Evolutionary conservation across 2,888 invertebrate genomes (phyloP), one percentile per base, ranked within the genome.

Genomic region (Plutella xylostella): DNA sequence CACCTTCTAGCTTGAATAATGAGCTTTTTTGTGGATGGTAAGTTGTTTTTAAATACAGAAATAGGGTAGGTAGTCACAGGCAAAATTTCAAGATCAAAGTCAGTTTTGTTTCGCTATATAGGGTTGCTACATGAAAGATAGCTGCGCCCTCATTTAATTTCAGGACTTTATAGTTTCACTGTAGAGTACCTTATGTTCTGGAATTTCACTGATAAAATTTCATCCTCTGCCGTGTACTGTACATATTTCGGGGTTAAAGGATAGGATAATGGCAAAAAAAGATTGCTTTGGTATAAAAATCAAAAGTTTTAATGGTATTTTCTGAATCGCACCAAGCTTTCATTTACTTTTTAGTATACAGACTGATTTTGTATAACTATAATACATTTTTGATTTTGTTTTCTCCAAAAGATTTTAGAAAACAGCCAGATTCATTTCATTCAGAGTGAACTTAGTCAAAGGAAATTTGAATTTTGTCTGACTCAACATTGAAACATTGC

Each of bases 251-350:
- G n/a, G 20, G 43, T 11, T 33, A 39, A 17, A 22, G 21, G 14
- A 33, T 17, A 30, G 41, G n/a, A 19, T 11, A 41, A 20, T 3
- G 38, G 20, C n/a, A 43, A 30, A 22, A 63, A 73, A 75, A 76
- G 74, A 71, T 64, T 72, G 64, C 50, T 59, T 79, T 83, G 82
- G 82, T 83, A 83, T 83, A 83, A 83, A 83, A 83, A 83, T 83
- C 82, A 83, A 83, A 83, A 83, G 82, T 82, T 83, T 83, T 83
- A 83, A 83, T 83, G 82, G 82, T 82, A 80, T 82, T 82, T 82
- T 80, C 82, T 78, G 80, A 80, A 82, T 83, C 82, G 82, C 82
- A 83, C 82, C 82, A 82, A 83, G 82, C 82, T 79, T 82, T 76
- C 80, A 79, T 79, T 78, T 79, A 82, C 75, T 74, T 82, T 82